Evolutionary conservation across 2,113 vertebrate species (phyloP), one percentile per base, ranked within the genome.

Genomic region (Hucho hucho): DNA sequence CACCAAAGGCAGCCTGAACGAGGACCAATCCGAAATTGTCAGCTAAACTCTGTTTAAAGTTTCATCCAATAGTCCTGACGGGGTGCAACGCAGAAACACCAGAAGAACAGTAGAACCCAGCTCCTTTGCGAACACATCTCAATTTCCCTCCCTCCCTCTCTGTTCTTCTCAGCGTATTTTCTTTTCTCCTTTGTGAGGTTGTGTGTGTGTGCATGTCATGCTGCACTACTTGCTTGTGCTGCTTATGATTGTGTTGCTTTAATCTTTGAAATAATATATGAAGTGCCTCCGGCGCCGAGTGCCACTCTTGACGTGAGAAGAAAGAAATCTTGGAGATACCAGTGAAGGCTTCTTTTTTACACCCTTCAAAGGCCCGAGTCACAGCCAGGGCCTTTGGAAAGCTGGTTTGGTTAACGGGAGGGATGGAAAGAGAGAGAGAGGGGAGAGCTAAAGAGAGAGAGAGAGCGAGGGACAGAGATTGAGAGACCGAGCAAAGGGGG

Each of bases 201-300:
- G 64, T 83, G 70, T 79, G 67, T 32, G 73, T 16, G 61, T 75
- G 29, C 7, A 0, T 9, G 70, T 78, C 69, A 56, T 13, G 56
- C 75, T 61, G 69, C 18, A 75, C 70, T 73, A 74, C 76, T 79
- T 89, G 74, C 69, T 69, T 69, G 73, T 78, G 73, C 74, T 77
- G 84, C 74, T 81, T 81, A 49, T 81, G 80, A 84, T 83, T 86
- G 74, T 73, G 59, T 81, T 81, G 69, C 87, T 81, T 86, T 49
- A 71, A 74, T 77, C 87, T 91, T 87, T 89, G 78, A 89, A 90
- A 90, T 84, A 83, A 79, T 78, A 77, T 71, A 80, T 83, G 56
- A 79, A 78, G 74, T 64, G 88, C 88, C 86, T 73, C 64, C 3
- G 78, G 86, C 71, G 4, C 73, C 70, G 64, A 83, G 69, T 64